These are phyloP conservation scores for Clangula hyemalis DNA, from an alignment of 2,797 vertebrate genomes.

Conservation along the genomic window DNA sequence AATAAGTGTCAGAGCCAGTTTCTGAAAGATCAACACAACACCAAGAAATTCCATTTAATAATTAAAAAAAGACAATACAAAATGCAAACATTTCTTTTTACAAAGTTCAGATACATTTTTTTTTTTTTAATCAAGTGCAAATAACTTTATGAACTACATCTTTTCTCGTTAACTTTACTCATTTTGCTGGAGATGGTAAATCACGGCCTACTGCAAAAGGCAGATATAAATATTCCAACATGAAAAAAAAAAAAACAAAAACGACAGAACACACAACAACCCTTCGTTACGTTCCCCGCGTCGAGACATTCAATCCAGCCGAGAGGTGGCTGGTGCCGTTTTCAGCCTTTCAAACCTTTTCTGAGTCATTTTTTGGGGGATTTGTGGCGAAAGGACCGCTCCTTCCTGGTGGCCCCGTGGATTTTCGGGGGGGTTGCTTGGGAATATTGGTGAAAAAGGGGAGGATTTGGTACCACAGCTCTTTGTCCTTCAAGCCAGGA, in stretches of 20 bases:
- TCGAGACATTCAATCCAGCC: slow-evolving; percentile 31
- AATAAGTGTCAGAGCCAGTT: not conserved
- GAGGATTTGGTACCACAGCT: fast-evolving
- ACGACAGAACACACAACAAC: not conserved
- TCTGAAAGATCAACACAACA: slow-evolving; percentile 68
- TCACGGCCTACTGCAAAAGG: slow-evolving; percentile 62
- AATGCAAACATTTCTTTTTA: slow-evolving; percentile 96
- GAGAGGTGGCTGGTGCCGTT: slow-evolving; percentile 24
- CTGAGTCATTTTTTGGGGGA: not conserved
- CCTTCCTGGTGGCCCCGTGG: not conserved
- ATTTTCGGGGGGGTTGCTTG: not conserved
- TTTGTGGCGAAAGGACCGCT: not conserved
- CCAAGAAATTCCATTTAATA: slow-evolving; percentile 78
- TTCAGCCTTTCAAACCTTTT: slow-evolving; percentile 58
- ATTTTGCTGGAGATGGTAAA: slow-evolving; percentile 59
- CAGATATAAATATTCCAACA: slow-evolving; percentile 72
- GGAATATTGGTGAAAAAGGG: not conserved
- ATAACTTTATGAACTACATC: slow-evolving; percentile 93
- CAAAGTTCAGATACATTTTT: slow-evolving; percentile 94
- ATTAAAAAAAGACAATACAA: slow-evolving; percentile 94
- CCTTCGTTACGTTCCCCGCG: not conserved
- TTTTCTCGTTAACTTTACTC: slow-evolving; percentile 82
- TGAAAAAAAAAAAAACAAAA: not conserved
- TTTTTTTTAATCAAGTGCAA: slow-evolving; percentile 91
- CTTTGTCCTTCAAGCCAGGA: fast-evolving